Percentiles rank a stretch among this genome's conserved stretches.
Conservation (phyloP, 2,888 invertebrate species). For the Diaprepes abbreviatus region DNA sequence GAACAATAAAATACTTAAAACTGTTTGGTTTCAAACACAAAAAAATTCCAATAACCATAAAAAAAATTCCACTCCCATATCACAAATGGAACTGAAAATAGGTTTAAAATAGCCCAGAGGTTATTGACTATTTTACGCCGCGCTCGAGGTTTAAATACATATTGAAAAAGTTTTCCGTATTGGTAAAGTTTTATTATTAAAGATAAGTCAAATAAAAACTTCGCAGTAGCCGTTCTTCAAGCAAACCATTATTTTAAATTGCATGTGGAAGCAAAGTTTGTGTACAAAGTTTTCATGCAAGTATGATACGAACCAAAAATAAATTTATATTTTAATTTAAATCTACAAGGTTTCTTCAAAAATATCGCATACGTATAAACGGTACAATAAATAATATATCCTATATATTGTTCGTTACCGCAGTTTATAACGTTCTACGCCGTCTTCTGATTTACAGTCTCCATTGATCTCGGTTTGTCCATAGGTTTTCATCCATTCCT, state of each 20-base stretch:
- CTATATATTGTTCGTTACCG: no score
- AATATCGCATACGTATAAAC: no score
- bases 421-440: no score
- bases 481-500: no score
- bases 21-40: no score
- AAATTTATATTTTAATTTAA: neutral
- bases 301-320: no score
- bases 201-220: conserved; percentile 29
- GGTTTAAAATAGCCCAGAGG: neutral
- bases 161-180: conserved; percentile 37
- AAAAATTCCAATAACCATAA: no score
- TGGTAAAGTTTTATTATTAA: conserved; percentile 40
- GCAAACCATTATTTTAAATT: conserved; percentile 26
- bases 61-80: neutral
- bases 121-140: conserved; percentile 32
- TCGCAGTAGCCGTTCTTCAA: conserved; percentile 9
- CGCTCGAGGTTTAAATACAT: conserved; percentile 38
- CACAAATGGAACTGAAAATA: neutral
- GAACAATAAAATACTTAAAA: no score
- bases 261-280: conserved; percentile 3
- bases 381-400: no score
- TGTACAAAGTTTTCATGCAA: neutral
- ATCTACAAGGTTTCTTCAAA: no score
- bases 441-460: no score
- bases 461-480: no score